These are phyloP conservation scores for Dendrocincla fuliginosa DNA, from an alignment of 2,797 vertebrate genomes.

Conservation along the genomic window DNA sequence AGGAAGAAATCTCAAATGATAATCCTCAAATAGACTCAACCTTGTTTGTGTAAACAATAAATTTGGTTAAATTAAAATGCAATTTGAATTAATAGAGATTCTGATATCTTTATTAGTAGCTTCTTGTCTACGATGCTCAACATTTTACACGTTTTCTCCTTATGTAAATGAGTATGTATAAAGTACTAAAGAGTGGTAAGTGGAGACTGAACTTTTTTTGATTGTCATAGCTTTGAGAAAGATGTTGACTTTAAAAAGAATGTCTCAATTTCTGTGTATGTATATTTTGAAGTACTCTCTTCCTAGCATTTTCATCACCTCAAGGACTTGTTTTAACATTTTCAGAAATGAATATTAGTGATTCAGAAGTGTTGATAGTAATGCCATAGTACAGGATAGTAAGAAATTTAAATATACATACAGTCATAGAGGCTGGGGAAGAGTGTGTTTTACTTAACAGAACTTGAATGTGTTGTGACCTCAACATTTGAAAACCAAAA, in stretches of 20 bases:
- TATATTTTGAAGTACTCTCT: not conserved
- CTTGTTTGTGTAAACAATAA: not conserved
- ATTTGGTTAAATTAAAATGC: not conserved
- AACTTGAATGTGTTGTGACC: not conserved
- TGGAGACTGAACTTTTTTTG: not conserved
- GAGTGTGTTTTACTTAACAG: not conserved
- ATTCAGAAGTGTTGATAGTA: not conserved
- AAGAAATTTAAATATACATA: not conserved
- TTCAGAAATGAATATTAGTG: not conserved
- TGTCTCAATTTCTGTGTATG: not conserved
- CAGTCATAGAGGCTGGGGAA: not conserved
- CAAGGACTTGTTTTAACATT: not conserved
- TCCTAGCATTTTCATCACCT: not conserved
- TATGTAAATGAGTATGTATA: not conserved
- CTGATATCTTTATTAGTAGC: not conserved
- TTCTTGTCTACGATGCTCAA: not conserved
- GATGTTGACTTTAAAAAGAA: not conserved
- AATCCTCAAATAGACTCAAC: not conserved
- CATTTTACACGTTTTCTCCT: not conserved
- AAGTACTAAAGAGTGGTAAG: not conserved
- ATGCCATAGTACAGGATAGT: not conserved
- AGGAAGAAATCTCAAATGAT: not conserved
- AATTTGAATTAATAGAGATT: not conserved
- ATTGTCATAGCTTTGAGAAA: not conserved
- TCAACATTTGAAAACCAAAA: not conserved